A percentile compares a stretch with the other conserved stretches of the same genome.
Conservation (phyloP, 2,888 invertebrate species). For the Tetramorium bicarinatum region DNA sequence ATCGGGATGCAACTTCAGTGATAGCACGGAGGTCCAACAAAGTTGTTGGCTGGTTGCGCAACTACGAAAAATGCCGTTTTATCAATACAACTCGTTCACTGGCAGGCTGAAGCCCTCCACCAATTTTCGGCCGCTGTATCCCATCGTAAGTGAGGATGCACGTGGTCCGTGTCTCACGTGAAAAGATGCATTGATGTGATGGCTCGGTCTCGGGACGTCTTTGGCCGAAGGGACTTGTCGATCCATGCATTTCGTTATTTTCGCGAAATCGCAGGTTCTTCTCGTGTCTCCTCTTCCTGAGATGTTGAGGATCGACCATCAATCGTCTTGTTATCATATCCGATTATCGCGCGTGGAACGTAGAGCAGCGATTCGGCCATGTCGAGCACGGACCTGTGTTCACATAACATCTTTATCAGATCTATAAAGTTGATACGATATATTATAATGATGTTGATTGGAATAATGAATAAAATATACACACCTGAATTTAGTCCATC, state of each 20-base stretch:
- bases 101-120: slow-evolving; percentile 70
- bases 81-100: slow-evolving; percentile 72
- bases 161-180: background rate
- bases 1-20: too few species aligned
- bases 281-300: background rate
- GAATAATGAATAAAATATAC: background rate
- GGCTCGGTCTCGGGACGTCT: background rate
- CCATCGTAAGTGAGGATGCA: slow-evolving; percentile 71
- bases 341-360: background rate
- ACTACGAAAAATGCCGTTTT: slow-evolving; percentile 71
- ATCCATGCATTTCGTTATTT: background rate
- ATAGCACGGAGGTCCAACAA: background rate
- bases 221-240: background rate
- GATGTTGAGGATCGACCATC: background rate
- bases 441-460: background rate
- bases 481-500: background rate
- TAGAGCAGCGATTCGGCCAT: slow-evolving; percentile 27
- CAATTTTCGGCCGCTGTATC: slow-evolving; percentile 69
- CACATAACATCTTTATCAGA: slow-evolving; percentile 24
- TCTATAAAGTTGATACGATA: background rate
- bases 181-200: background rate
- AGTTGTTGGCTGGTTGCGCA: slow-evolving; percentile 41
- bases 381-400: background rate
- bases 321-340: background rate
- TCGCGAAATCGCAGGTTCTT: background rate